Percentiles rank a stretch among this genome's conserved stretches.
Conservation (phyloP, 2,113 vertebrate species). For the Rhadina sibilatrix region DNA sequence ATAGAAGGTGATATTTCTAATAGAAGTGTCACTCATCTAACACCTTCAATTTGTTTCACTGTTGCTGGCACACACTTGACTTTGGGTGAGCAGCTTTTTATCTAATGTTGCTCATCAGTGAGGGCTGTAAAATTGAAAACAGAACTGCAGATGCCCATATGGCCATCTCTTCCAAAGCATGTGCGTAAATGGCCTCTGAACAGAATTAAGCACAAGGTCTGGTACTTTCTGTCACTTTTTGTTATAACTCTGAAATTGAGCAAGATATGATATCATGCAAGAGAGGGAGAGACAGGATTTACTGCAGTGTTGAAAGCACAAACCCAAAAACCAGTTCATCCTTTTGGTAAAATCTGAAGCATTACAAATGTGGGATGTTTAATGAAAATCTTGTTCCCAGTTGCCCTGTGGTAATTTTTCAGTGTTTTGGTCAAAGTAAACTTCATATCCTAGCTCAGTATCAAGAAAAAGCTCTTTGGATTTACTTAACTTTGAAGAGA, state of each 20-base stretch:
- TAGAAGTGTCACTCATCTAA: not conserved
- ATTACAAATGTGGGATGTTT: not conserved
- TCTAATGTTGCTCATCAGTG: not conserved
- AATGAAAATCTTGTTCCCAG: not conserved
- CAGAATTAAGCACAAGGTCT: not conserved
- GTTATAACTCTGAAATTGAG: not conserved
- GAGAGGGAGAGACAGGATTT: not conserved
- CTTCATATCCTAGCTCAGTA: not conserved
- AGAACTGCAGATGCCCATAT: not conserved
- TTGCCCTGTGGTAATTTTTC: not conserved
- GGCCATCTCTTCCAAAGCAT: not conserved
- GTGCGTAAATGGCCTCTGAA: not conserved
- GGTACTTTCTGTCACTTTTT: not conserved
- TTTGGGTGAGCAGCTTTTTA: not conserved
- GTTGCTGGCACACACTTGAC: not conserved
- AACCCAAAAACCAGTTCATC: not conserved
- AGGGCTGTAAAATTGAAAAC: not conserved
- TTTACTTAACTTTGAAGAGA: not conserved
- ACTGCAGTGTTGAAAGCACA: not conserved
- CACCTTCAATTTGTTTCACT: not conserved
- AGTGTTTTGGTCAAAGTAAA: not conserved
- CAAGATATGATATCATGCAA: not conserved
- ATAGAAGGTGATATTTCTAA: not conserved
- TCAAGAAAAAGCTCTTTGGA: not conserved
- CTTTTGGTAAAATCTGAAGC: not conserved